Evolutionary conservation across 1,140 invertebrate species (phyloP).

Genomic region (Drosophila albomicans): DNA sequence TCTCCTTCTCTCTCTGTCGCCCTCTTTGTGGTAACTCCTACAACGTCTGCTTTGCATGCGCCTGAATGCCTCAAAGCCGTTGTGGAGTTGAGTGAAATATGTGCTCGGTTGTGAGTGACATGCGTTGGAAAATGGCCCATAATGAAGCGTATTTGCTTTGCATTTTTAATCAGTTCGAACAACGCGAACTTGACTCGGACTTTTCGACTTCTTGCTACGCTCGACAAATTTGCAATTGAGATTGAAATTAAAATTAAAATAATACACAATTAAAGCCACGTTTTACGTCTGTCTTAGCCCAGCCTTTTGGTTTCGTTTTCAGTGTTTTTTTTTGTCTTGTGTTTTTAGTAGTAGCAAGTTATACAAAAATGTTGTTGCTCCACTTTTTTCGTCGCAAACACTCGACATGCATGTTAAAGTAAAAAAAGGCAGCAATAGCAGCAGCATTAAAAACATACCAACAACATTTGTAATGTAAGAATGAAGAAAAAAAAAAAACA

Average conservation of each 20-base stretch:
- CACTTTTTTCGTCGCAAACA: constrained; percentile 59
- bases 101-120: constrained; percentile 66
- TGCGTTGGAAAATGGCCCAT: constrained; percentile 69
- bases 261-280: constrained; percentile 71
- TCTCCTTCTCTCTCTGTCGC: not conserved
- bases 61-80: constrained; percentile 19
- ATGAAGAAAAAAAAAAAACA: constrained; percentile 61
- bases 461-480: constrained; percentile 49
- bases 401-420: constrained; percentile 57
- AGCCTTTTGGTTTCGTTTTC: constrained; percentile 39
- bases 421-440: constrained; percentile 39
- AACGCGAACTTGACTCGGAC: not conserved
- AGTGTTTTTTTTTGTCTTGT: constrained; percentile 26
- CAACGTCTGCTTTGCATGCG: constrained; percentile 66
- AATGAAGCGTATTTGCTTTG: constrained; percentile 78
- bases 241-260: constrained; percentile 80
- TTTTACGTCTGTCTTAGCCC: constrained; percentile 18
- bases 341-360: constrained; percentile 24
- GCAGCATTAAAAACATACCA: constrained; percentile 15
- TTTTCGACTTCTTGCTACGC: not conserved
- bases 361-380: constrained; percentile 66
- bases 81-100: constrained; percentile 68
- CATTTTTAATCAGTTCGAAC: constrained; percentile 63
- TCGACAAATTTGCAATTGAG: constrained; percentile 77
- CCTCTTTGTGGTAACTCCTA: constrained; percentile 42